These are phyloP conservation scores for Hirudinaria manillensis DNA, from an alignment of 2,888 invertebrate species.

Conservation along the genomic window DNA sequence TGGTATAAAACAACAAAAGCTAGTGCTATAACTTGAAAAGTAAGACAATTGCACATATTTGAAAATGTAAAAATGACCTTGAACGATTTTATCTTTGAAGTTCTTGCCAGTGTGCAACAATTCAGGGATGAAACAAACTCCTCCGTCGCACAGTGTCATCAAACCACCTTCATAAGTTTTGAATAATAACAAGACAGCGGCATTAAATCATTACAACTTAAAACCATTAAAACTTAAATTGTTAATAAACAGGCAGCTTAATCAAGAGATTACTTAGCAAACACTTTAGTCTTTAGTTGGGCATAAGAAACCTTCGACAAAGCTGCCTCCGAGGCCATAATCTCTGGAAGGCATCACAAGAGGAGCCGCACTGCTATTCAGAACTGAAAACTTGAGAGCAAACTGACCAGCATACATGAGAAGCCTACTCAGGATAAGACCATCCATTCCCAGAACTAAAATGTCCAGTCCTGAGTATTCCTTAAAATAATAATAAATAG, in stretches of 20 bases:
- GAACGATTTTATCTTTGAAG: background rate
- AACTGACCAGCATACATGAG: slow-evolving; percentile 3
- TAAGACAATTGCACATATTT: too few species aligned
- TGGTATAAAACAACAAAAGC: too few species aligned
- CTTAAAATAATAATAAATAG: background rate
- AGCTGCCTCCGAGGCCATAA: background rate
- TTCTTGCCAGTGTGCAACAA: slow-evolving; percentile 10
- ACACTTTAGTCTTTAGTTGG: background rate
- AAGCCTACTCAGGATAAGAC: background rate
- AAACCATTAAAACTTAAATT: too few species aligned
- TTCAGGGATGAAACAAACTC: slow-evolving; percentile 9
- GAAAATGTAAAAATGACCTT: background rate
- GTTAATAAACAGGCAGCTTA: too few species aligned
- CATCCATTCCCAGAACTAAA: background rate
- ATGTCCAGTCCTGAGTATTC: slow-evolving; percentile 11
- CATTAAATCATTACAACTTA: background rate
- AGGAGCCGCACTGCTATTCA: background rate
- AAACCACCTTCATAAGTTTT: background rate
- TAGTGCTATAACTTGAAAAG: too few species aligned
- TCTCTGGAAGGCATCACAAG: background rate
- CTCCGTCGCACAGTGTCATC: background rate
- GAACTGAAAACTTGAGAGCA: slow-evolving; percentile 1
- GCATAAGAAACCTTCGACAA: background rate
- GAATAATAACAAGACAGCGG: background rate
- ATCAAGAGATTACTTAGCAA: background rate